Evolutionary conservation across 1,140 invertebrate genomes (phyloP).

Genomic region (Agrilus planipennis): DNA sequence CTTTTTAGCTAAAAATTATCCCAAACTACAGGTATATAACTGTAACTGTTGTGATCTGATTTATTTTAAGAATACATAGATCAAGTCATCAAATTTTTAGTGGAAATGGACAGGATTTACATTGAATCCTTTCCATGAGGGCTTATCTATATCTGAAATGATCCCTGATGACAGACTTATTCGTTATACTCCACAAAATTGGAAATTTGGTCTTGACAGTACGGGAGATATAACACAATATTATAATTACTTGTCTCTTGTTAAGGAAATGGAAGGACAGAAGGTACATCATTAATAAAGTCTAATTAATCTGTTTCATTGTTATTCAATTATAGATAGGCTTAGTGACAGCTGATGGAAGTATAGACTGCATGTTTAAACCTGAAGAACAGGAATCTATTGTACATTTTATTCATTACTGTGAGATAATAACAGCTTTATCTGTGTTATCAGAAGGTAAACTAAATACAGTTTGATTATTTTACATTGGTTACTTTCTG

Average conservation of each 20-base stretch:
- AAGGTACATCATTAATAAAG: too few relatives aligned
- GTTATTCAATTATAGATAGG: too few relatives aligned
- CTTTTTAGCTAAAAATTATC: slow-evolving; percentile 51
- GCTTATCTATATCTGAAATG: slow-evolving; percentile 57
- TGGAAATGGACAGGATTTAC: slow-evolving; percentile 81
- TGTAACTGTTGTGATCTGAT: neutral
- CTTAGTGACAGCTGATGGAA: slow-evolving; percentile 86
- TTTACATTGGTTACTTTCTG: too few relatives aligned
- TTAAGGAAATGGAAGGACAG: slow-evolving; percentile 4
- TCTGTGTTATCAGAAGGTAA: slow-evolving; percentile 49
- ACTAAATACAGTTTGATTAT: neutral
- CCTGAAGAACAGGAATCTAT: slow-evolving; percentile 76
- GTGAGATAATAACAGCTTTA: slow-evolving; percentile 68
- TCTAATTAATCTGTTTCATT: too few relatives aligned
- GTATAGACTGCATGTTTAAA: slow-evolving; percentile 71
- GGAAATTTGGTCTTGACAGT: slow-evolving; percentile 75
- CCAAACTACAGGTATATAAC: slow-evolving; percentile 38
- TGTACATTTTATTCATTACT: slow-evolving; percentile 66
- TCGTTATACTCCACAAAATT: slow-evolving; percentile 58
- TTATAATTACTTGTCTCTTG: slow-evolving; percentile 43
- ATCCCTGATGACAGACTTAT: slow-evolving; percentile 82
- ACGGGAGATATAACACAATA: slow-evolving; percentile 70
- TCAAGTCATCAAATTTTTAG: slow-evolving; percentile 34
- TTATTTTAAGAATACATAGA: slow-evolving; percentile 7
- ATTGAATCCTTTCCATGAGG: slow-evolving; percentile 87